Percentiles rank a stretch among this genome's conserved stretches.
Conservation (phyloP, 2,888 invertebrate species). For the Drosophila tripunctata region DNA sequence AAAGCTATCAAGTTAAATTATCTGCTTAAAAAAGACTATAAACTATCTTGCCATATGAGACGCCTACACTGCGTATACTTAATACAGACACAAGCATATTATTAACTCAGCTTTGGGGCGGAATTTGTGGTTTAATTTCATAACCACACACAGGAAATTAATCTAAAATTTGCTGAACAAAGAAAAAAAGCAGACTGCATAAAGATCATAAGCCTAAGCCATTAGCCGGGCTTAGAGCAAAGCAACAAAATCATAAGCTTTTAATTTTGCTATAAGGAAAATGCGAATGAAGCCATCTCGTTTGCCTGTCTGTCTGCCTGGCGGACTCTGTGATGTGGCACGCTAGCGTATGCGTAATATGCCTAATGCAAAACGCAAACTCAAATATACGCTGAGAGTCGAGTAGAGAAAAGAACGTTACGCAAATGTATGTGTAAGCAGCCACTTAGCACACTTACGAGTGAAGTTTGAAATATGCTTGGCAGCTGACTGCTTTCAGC, state of each 20-base stretch:
- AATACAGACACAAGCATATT: neutral
- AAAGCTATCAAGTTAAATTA: neutral
- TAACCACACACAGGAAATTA: conserved; percentile 48
- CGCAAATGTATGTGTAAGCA: conserved; percentile 76
- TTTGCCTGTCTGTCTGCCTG: neutral
- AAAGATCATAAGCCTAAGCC: conserved; percentile 63
- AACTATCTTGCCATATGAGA: neutral
- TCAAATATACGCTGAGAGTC: conserved; percentile 57
- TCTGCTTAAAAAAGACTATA: neutral
- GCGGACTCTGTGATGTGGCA: conserved; percentile 31
- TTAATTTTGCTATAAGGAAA: conserved; percentile 54
- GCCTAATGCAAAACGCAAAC: conserved; percentile 78
- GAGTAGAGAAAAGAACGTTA: conserved; percentile 39
- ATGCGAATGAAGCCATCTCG: neutral
- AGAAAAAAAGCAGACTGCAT: conserved; percentile 17
- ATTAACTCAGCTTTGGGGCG: conserved; percentile 7
- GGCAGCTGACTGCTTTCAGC: conserved; percentile 64
- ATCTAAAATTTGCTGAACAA: conserved; percentile 24
- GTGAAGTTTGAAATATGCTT: conserved; percentile 75
- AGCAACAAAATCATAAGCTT: conserved; percentile 73
- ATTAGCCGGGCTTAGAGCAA: conserved; percentile 62
- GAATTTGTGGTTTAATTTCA: conserved; percentile 30
- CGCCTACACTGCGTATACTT: conserved; percentile 11
- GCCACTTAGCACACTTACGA: conserved; percentile 78
- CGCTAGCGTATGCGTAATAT: conserved; percentile 72